These are phyloP conservation scores for Xyliphius kryptos DNA, from an alignment of 2,113 vertebrate species.

Conservation along the genomic window DNA sequence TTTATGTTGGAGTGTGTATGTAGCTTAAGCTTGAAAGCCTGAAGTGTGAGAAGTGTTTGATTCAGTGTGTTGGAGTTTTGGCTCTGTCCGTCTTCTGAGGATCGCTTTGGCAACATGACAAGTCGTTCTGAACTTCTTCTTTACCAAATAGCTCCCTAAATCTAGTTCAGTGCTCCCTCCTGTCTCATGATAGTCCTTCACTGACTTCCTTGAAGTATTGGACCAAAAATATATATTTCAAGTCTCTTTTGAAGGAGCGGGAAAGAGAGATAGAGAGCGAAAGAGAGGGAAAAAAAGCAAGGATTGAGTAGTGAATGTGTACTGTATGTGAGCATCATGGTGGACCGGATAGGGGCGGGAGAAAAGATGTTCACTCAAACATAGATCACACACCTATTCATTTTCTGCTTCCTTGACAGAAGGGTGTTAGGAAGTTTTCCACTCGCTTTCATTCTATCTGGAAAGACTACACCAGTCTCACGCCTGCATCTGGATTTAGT, in stretches of 20 bases:
- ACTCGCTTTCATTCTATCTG: no score
- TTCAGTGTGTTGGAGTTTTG: conserved; percentile 6
- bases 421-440: not conserved
- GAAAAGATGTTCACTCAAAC: conserved; percentile 30
- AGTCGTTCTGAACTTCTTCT: conserved; percentile 27
- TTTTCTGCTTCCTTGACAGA: conserved; percentile 13
- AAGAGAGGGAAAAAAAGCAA: conserved; percentile 26
- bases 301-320: not conserved
- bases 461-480: no score
- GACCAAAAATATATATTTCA: conserved; percentile 66
- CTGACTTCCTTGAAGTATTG: conserved; percentile 58
- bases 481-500: no score
- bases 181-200: conserved; percentile 44
- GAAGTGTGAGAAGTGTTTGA: conserved; percentile 1
- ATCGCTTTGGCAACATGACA: conserved; percentile 20
- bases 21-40: conserved; percentile 1
- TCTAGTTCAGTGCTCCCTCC: conserved; percentile 49
- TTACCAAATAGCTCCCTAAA: conserved; percentile 39
- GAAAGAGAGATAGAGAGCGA: no score
- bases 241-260: conserved; percentile 48
- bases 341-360: conserved; percentile 20
- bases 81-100: conserved; percentile 1
- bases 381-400: conserved; percentile 8
- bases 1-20: not conserved
- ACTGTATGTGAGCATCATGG: not conserved